Conservation (phyloP, 2,113 vertebrate genomes). For the Pelodiscus sinensis region DNA sequence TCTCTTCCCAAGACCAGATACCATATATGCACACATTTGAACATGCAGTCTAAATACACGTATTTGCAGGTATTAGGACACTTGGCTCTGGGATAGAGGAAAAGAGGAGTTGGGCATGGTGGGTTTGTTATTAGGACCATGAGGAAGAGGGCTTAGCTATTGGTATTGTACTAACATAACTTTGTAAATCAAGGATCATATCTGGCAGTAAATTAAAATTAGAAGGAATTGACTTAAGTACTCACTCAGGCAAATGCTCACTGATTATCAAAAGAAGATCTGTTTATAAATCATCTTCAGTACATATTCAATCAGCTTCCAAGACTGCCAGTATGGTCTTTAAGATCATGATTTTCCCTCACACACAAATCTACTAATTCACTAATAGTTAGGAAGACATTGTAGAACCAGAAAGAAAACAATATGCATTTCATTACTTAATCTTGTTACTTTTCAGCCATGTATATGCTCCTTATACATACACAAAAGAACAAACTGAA, state of each 20-base stretch:
- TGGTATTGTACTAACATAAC: background rate
- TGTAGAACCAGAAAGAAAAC: background rate
- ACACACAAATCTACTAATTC: background rate
- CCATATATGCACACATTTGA: background rate
- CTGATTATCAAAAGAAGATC: background rate
- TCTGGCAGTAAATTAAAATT: background rate
- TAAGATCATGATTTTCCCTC: slow-evolving; percentile 22
- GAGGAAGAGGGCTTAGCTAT: background rate
- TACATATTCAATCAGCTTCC: background rate
- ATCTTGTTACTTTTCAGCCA: background rate
- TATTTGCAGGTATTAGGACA: background rate
- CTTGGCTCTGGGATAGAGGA: background rate
- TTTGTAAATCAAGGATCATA: background rate
- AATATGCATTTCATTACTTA: background rate
- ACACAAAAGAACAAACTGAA: background rate
- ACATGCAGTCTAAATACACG: background rate
- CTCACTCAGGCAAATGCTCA: background rate
- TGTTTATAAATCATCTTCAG: background rate
- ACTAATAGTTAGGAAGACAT: background rate
- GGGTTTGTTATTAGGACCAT: background rate
- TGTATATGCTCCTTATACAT: background rate
- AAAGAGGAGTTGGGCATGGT: background rate
- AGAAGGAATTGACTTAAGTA: background rate
- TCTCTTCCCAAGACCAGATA: background rate
- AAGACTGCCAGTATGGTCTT: background rate